Conservation (phyloP, 37 sponge, comb jelly and placozoan species). For the Axinella damicornis region DNA sequence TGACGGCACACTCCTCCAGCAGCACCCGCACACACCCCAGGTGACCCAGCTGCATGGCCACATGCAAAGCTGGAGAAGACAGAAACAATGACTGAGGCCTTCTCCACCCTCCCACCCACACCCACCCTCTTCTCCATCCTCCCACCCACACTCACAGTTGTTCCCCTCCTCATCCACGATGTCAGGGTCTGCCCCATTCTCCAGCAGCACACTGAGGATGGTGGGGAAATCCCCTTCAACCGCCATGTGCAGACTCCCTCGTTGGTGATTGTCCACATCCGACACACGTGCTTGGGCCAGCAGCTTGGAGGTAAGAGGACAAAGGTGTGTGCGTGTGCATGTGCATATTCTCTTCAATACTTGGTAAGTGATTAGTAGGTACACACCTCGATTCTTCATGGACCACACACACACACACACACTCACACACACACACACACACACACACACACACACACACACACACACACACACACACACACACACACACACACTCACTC, state of each 20-base stretch:
- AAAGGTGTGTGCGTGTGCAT: background rate
- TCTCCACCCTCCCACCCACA: too few relatives aligned
- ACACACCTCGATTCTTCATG: too few relatives aligned
- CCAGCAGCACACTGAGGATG: conserved; percentile 84
- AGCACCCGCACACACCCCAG: conserved; percentile 71
- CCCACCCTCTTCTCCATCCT: background rate
- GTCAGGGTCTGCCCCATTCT: conserved; percentile 91
- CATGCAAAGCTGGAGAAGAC: conserved; percentile 73
- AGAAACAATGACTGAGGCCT: too few relatives aligned
- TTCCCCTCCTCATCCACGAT: conserved; percentile 75
- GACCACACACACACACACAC: too few relatives aligned
- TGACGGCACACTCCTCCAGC: conserved; percentile 70
- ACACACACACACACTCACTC: too few relatives aligned
- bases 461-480: too few relatives aligned
- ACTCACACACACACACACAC: too few relatives aligned
- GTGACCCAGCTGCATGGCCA: conserved; percentile 87
- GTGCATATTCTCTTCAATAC: too few relatives aligned
- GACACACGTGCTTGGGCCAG: conserved; percentile 83
- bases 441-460: too few relatives aligned
- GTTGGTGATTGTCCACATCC: conserved; percentile 75
- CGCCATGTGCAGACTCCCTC: conserved; percentile 85
- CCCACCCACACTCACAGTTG: conserved; percentile 53
- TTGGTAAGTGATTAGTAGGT: too few relatives aligned
- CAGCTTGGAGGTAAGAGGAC: conserved; percentile 50
- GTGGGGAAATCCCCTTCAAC: conserved; percentile 79